Evolutionary conservation across 2,113 vertebrate species (phyloP).

Genomic region (Cephalopholis sonnerati): DNA sequence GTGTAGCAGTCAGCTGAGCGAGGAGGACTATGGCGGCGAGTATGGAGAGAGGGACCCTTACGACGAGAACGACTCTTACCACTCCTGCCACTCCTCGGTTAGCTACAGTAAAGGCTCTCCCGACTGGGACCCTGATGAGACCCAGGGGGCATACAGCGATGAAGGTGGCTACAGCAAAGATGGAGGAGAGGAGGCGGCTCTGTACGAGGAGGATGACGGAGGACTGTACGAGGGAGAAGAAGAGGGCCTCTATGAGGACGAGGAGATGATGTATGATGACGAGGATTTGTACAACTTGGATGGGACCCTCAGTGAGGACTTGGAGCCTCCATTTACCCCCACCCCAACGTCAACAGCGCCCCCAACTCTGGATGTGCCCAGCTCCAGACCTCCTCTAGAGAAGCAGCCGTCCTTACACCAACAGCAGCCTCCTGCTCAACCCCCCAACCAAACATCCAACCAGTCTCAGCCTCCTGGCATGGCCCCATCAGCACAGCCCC

Average conservation of each 20-base stretch:
- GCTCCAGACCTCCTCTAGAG: conserved; percentile 82
- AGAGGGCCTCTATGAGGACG: conserved; percentile 83
- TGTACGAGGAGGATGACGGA: conserved; percentile 86
- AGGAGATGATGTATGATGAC: conserved; percentile 84
- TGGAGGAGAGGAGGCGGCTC: conserved; percentile 88
- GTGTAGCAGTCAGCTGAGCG: conserved; percentile 96
- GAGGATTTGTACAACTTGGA: conserved; percentile 84
- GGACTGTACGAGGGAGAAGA: conserved; percentile 81
- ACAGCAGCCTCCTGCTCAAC: conserved; percentile 73
- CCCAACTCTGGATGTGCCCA: conserved; percentile 53
- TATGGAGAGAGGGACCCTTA: conserved; percentile 92
- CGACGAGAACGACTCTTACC: conserved; percentile 95
- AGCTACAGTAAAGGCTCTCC: conserved; percentile 95
- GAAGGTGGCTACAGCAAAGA: conserved; percentile 91
- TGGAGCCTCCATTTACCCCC: conserved; percentile 83
- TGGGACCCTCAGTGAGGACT: conserved; percentile 81
- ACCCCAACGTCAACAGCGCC: conserved; percentile 78
- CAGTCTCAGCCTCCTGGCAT: conserved; percentile 60
- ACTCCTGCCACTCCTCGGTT: conserved; percentile 98
- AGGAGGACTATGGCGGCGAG: conserved; percentile 89
- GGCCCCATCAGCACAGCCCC: conserved; percentile 55
- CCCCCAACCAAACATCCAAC: conserved; percentile 64
- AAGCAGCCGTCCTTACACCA: conserved; percentile 84
- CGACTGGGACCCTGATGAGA: conserved; percentile 93
- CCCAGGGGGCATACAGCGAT: conserved; percentile 88